Evolutionary conservation across 1,140 invertebrate genomes (phyloP), one percentile per base, ranked within the genome.

Genomic region (Drosophila equinoxialis): DNA sequence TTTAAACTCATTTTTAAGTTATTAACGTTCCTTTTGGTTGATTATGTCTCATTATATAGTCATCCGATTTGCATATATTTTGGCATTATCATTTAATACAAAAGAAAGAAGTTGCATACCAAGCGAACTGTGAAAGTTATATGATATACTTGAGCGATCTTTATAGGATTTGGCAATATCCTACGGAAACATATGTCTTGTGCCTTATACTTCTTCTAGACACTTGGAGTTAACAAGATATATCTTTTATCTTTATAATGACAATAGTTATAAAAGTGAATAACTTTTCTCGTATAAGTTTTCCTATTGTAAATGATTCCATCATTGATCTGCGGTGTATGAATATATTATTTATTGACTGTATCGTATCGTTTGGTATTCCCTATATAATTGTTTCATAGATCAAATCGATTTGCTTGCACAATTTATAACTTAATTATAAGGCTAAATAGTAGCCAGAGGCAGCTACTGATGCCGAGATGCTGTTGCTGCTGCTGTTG

Each of bases 361-460:
- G 71, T 45, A n/a, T 73, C 70, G 45, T 51, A 23, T 11, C 37
- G 33, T 71, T 71, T 48, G 33, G 42, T 65, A 51, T 51, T 51
- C 45, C 45, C 45, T 51, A 51, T 63, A 76, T 67, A 83, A 83
- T 75, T 85, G 82, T 81, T 73, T 70, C 82, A 68, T 60, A 74
- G 84, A 89, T 87, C 83, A 70, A 45, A 68, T 60, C 76, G 51
- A 83, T 86, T 79, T 73, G 51, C 60, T 59, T 68, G 77, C 55
- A 83, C 68, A 75, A 74, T 87, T 89, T 89, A 87, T 89, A 89
- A 89, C 84, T 89, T 87, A 87, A 87, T 87, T 87, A 89, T 79
- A 89, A 75, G 66, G 30, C 59, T 66, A 73, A 83, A 80, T 83
- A 79, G 86, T 79, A 82, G 76, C 84, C 79, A n/a, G 66, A 37